Conservation (phyloP, 2,797 vertebrate species). For the Eulemur albifrons region DNA sequence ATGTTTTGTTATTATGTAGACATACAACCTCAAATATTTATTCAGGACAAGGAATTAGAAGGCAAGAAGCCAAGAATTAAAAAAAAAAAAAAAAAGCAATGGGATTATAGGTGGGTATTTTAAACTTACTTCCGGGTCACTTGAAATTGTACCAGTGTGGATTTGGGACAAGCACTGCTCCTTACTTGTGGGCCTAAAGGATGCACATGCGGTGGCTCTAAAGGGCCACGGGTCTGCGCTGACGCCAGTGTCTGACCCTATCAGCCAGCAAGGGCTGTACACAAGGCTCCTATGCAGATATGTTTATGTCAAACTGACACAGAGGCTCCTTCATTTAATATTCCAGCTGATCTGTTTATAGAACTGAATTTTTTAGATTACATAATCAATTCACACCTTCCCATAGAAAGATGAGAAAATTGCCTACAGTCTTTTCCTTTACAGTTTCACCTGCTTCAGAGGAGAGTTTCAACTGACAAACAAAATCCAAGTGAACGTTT, state of each 20-base stretch:
- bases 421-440: not conserved
- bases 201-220: not conserved
- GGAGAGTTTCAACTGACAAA: slow-evolving; percentile 14
- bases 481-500: not conserved
- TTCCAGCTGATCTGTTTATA: not conserved
- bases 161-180: not conserved
- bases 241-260: rapidly evolving
- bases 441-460: not conserved
- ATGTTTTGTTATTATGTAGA: not conserved
- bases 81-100: not conserved
- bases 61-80: not conserved
- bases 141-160: rapidly evolving
- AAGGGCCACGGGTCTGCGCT: not conserved
- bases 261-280: not conserved
- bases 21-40: not conserved
- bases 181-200: not conserved
- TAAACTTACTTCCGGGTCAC: not conserved
- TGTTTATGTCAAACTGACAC: not conserved
- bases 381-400: not conserved
- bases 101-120: not conserved
- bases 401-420: not conserved
- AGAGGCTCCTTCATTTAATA: rapidly evolving
- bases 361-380: not conserved
- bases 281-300: not conserved
- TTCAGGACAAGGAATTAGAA: not conserved